These are phyloP conservation scores for Zeugodacus cucurbitae DNA, from an alignment of 1,140 invertebrate species.

Conservation along the genomic window DNA sequence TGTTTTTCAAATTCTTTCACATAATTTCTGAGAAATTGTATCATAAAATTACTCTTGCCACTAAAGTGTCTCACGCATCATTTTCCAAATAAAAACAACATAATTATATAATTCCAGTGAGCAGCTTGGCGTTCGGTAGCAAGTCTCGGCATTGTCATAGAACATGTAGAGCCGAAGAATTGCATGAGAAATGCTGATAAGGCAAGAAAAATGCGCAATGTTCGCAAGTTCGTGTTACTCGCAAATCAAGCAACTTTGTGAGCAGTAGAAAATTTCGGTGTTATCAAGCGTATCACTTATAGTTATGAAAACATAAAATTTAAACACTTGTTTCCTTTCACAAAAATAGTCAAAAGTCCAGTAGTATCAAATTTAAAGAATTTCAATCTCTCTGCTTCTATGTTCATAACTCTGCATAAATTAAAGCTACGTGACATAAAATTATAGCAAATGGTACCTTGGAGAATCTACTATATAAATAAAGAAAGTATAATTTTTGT, in stretches of 20 bases:
- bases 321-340: too few species aligned
- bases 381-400: too few species aligned
- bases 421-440: too few species aligned
- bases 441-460: too few species aligned
- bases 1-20: neutral
- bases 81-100: neutral
- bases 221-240: neutral
- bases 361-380: too few species aligned
- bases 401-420: too few species aligned
- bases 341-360: too few species aligned
- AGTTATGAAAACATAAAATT: too few species aligned
- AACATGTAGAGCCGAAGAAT: neutral
- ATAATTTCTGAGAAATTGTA: neutral
- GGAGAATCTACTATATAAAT: too few species aligned
- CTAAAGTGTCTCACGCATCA: neutral
- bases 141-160: neutral
- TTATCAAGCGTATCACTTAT: too few species aligned
- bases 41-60: neutral
- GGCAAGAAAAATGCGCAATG: conserved; percentile 19
- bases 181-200: neutral
- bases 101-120: neutral
- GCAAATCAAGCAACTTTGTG: neutral
- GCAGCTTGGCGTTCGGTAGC: neutral
- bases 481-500: too few species aligned
- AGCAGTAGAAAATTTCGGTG: neutral